Evolutionary conservation across 2,888 invertebrate species (phyloP).

Genomic region (Drosophila monieri): DNA sequence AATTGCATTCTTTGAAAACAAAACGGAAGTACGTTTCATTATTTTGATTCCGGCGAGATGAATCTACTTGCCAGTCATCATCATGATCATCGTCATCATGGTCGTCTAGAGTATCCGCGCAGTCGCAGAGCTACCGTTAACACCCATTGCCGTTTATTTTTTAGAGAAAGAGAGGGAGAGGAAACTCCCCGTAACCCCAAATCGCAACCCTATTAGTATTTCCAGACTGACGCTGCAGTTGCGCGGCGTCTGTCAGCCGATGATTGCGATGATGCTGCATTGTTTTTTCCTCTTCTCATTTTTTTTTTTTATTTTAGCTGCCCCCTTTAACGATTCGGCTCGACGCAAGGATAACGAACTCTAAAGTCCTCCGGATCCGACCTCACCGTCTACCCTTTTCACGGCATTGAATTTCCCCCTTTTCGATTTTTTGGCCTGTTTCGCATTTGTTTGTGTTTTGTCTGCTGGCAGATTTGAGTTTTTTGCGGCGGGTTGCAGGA

Average conservation of each 20-base stretch:
- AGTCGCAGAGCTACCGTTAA: constrained; percentile 50
- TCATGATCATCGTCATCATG: constrained; percentile 28
- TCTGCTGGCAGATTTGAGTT: constrained; percentile 33
- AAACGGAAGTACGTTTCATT: constrained; percentile 53
- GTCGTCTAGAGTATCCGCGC: constrained; percentile 27
- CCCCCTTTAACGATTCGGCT: constrained; percentile 49
- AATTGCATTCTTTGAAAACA: constrained; percentile 31
- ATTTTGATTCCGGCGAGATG: constrained; percentile 46
- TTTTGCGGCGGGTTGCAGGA: constrained; percentile 50
- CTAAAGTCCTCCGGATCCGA: constrained; percentile 50
- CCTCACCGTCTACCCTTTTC: constrained; percentile 69
- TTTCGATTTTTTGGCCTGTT: constrained; percentile 46
- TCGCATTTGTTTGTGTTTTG: constrained; percentile 46
- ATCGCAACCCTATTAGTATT: constrained; percentile 61
- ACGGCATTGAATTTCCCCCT: constrained; percentile 77
- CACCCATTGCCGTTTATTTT: constrained; percentile 55
- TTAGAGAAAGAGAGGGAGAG: constrained; percentile 5
- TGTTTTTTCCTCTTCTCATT: constrained; percentile 28
- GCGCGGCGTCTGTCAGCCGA: constrained; percentile 50
- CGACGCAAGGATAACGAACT: constrained; percentile 73
- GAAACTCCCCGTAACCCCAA: constrained; percentile 24
- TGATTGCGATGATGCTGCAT: constrained; percentile 44
- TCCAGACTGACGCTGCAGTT: constrained; percentile 60
- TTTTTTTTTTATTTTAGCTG: constrained; percentile 1
- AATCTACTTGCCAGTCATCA: constrained; percentile 55